Conservation (phyloP, 2,797 vertebrate species). For the Enoplosus armatus region DNA sequence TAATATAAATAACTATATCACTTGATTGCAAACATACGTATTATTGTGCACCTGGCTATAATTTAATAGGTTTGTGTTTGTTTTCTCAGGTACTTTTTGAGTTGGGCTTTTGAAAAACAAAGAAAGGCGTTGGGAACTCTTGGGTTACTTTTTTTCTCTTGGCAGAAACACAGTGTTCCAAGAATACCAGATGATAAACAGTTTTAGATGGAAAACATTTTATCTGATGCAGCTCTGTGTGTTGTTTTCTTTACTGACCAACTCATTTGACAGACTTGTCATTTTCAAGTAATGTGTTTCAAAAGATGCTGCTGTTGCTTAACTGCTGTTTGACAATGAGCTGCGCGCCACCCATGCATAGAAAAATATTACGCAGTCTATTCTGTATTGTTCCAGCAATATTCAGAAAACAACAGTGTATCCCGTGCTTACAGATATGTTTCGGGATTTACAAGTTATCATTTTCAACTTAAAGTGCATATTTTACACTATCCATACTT, state of each 20-base stretch:
- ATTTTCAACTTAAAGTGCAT: background rate
- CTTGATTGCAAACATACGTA: conserved; percentile 1
- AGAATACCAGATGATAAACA: background rate
- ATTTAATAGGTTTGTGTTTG: background rate
- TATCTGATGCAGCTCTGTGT: background rate
- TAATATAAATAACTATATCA: background rate
- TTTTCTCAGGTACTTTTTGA: conserved; percentile 12
- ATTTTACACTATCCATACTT: background rate
- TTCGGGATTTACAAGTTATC: background rate
- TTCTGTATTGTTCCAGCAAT: background rate
- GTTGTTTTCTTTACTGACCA: background rate
- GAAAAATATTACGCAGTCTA: background rate
- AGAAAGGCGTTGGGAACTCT: background rate
- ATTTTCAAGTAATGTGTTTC: conserved; percentile 16
- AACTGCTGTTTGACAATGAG: conserved; percentile 40
- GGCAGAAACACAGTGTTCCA: conserved; percentile 6
- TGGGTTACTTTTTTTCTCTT: background rate
- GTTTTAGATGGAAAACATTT: background rate
- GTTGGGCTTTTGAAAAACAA: background rate
- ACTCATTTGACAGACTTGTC: conserved; percentile 2
- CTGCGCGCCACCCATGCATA: conserved; percentile 8
- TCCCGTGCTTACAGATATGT: background rate
- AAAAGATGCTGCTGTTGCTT: conserved; percentile 39
- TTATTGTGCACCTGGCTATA: conserved; percentile 10
- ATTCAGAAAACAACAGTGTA: background rate